Conservation (phyloP, 2,113 vertebrate species). For the Corythoichthys intestinalis region DNA sequence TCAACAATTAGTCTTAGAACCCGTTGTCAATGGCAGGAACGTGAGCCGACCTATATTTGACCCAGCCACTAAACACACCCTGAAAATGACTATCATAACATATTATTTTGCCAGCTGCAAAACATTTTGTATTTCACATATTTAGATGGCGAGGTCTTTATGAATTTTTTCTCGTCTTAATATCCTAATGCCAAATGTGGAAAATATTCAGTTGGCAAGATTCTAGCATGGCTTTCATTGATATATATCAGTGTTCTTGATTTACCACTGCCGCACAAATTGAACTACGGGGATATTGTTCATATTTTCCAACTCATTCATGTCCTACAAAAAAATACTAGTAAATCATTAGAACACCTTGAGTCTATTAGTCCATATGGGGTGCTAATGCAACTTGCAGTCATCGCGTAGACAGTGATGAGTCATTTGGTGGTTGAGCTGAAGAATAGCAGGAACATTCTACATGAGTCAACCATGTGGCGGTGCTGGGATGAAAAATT, state of each 20-base stretch:
- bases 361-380: slow-evolving; percentile 12
- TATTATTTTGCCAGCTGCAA: background rate
- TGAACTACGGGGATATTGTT: background rate
- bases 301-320: slow-evolving; percentile 1
- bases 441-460: slow-evolving; percentile 48
- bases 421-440: slow-evolving; percentile 59
- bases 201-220: background rate
- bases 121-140: background rate
- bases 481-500: slow-evolving; percentile 11
- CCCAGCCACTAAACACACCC: background rate
- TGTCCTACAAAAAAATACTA: background rate
- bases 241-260: background rate
- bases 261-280: background rate
- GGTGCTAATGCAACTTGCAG: slow-evolving; percentile 27
- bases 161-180: background rate
- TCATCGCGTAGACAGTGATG: slow-evolving; percentile 51
- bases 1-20: background rate
- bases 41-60: background rate
- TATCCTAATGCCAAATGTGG: background rate
- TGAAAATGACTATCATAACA: background rate
- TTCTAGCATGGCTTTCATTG: background rate
- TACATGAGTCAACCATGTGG: slow-evolving; percentile 48
- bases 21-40: background rate
- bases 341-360: slow-evolving; percentile 5
- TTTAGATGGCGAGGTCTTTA: background rate